phyloP scores from a whole-genome alignment of 2,888 invertebrate species.

The Chironomus tentans region DNA sequence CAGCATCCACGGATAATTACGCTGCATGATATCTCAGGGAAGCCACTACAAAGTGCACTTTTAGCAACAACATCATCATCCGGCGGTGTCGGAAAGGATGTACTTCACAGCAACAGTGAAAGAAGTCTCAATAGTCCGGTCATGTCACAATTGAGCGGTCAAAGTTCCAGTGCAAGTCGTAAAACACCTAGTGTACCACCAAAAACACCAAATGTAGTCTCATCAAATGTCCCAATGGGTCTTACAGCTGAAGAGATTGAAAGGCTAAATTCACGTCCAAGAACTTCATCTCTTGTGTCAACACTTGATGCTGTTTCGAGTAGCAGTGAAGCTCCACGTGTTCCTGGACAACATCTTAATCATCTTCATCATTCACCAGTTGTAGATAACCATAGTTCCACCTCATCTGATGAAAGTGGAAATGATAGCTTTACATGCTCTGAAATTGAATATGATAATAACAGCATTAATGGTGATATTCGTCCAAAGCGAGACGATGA shows the following conservation, averaged over 20 bases:
- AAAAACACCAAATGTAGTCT: constrained; percentile 53
- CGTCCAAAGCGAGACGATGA: constrained; percentile 57
- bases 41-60: constrained; percentile 80
- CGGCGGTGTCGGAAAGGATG: constrained; percentile 79
- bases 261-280: constrained; percentile 74
- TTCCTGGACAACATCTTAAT: constrained; percentile 57
- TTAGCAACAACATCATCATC: constrained; percentile 83
- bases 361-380: constrained; percentile 66
- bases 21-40: constrained; percentile 86
- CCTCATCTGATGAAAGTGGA: constrained; percentile 84
- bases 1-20: constrained; percentile 90
- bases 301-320: constrained; percentile 91
- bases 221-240: constrained; percentile 62
- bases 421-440: constrained; percentile 98
- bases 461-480: constrained; percentile 67
- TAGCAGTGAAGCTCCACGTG: constrained; percentile 70
- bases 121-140: constrained; percentile 85
- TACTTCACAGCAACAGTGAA: constrained; percentile 84
- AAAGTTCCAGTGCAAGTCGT: constrained; percentile 70
- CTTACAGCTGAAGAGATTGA: constrained; percentile 90
- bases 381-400: constrained; percentile 66
- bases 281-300: constrained; percentile 83
- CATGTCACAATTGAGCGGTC: constrained; percentile 83
- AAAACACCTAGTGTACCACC: constrained; percentile 60
- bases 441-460: constrained; percentile 93